Evolutionary conservation across 2,113 vertebrate genomes (phyloP).

Genomic region (Pithys albifrons): DNA sequence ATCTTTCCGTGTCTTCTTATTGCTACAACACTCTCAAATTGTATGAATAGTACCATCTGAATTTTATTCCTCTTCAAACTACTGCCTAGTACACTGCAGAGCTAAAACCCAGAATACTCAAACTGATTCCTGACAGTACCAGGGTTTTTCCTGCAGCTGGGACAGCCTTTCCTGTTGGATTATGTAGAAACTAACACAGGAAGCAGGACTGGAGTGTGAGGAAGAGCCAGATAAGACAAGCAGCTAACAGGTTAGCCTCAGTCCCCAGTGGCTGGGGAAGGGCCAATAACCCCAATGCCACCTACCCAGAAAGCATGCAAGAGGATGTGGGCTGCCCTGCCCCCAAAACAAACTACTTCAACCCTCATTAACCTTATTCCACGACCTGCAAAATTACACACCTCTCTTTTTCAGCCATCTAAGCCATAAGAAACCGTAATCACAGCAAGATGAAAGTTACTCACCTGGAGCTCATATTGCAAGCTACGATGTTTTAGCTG

Average conservation of each 20-base stretch:
- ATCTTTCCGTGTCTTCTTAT: background rate
- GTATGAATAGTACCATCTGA: background rate
- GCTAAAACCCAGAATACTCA: background rate
- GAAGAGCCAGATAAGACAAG: conserved; percentile 9
- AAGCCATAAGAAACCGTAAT: background rate
- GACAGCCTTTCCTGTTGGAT: conserved; percentile 10
- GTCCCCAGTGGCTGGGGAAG: background rate
- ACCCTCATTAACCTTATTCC: background rate
- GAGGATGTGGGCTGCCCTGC: background rate
- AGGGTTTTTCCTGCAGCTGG: background rate
- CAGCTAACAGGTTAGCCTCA: background rate
- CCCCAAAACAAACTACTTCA: background rate
- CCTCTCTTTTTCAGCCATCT: background rate
- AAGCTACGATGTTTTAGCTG: conserved; percentile 86
- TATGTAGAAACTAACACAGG: conserved; percentile 12
- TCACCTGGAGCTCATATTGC: conserved; percentile 87
- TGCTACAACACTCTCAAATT: background rate
- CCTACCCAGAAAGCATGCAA: background rate
- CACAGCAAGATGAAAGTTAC: background rate
- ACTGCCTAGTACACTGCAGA: background rate
- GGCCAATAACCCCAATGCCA: background rate
- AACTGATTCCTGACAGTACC: background rate
- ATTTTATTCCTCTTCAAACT: background rate
- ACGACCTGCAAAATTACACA: background rate
- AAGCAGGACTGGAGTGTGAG: background rate